Evolutionary conservation across 1,140 invertebrate species (phyloP).

Genomic region (Brachionus calyciflorus): DNA sequence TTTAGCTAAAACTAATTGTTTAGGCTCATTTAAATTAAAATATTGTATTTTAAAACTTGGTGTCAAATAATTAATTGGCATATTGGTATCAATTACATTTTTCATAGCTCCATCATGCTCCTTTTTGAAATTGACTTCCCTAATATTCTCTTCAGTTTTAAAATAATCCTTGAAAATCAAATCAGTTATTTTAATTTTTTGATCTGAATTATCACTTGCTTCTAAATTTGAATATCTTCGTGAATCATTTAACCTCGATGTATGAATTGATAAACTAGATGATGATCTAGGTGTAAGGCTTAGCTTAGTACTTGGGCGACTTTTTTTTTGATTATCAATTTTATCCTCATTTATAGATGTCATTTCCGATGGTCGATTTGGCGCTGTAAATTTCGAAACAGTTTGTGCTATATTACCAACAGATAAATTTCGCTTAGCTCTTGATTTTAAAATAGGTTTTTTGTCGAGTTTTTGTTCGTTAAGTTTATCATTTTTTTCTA

Average conservation of each 20-base stretch:
- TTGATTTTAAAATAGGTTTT: slow-evolving; percentile 14
- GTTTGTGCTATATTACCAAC: neutral
- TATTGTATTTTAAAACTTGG: slow-evolving; percentile 10
- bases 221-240: neutral
- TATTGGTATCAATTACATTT: neutral
- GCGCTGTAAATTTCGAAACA: neutral
- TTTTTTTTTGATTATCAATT: neutral
- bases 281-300: neutral
- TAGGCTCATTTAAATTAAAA: slow-evolving; percentile 2
- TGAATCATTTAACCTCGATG: neutral
- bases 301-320: neutral
- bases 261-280: neutral
- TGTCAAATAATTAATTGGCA: neutral
- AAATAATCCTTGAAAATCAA: neutral
- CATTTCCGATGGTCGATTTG: neutral
- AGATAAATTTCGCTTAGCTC: neutral
- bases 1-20: slow-evolving; percentile 8
- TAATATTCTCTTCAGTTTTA: neutral
- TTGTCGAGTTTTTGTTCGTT: neutral
- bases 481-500: neutral
- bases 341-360: neutral
- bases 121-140: neutral
- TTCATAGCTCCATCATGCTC: neutral
- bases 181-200: neutral
- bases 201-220: neutral